Conservation (phyloP, 1,140 invertebrate species). For the Sycophila sp. region DNA sequence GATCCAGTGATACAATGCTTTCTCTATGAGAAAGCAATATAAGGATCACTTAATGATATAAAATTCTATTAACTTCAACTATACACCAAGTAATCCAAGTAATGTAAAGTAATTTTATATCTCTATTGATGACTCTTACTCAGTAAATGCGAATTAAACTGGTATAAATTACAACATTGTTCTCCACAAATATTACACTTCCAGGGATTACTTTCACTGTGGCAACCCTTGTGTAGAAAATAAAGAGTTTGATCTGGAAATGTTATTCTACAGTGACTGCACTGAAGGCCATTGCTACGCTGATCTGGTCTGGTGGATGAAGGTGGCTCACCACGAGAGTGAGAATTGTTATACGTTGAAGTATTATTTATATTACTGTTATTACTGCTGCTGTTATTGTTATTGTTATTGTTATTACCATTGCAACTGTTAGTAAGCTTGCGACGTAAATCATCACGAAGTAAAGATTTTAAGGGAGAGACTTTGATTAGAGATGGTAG, state of each 20-base stretch:
- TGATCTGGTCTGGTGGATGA: slow-evolving; percentile 65
- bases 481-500: slow-evolving; percentile 75
- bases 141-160: slow-evolving; percentile 95
- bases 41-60: too few relatives aligned
- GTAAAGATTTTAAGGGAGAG: slow-evolving; percentile 83
- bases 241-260: slow-evolving; percentile 96
- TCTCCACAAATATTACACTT: slow-evolving; percentile 98
- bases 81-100: neutral
- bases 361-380: slow-evolving; percentile 45
- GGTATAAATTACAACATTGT: slow-evolving; percentile 91
- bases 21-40: too few relatives aligned
- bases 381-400: slow-evolving; percentile 58
- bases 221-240: slow-evolving; percentile 96
- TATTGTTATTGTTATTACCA: slow-evolving; percentile 62
- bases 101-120: neutral
- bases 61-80: too few relatives aligned
- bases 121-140: slow-evolving; percentile 86
- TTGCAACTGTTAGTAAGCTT: slow-evolving; percentile 72
- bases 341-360: slow-evolving; percentile 46
- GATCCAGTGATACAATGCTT: too few relatives aligned
- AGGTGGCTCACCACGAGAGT: slow-evolving; percentile 61
- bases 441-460: slow-evolving; percentile 82
- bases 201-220: slow-evolving; percentile 96
- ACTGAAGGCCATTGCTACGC: slow-evolving; percentile 72
- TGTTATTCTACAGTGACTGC: slow-evolving; percentile 90